Conservation (phyloP, 1,140 invertebrate genomes). For the Ceratoteleas bidentatus region DNA sequence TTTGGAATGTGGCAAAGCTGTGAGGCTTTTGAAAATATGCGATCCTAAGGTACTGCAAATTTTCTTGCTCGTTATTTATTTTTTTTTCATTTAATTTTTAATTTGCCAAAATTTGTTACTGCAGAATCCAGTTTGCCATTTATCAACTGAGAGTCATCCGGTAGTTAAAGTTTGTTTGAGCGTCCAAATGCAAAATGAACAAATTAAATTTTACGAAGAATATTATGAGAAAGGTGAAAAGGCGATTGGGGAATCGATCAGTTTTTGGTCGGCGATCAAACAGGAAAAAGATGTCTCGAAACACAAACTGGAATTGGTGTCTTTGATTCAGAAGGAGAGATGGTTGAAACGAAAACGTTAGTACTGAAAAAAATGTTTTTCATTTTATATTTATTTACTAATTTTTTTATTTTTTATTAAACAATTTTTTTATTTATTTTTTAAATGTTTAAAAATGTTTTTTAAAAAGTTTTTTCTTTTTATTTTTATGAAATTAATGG, state of each 20-base stretch:
- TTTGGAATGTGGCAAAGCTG: constrained; percentile 84
- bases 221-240: constrained; percentile 74
- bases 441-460: too few species aligned
- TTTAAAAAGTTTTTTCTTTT: too few species aligned
- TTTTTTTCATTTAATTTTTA: constrained; percentile 29
- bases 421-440: too few species aligned
- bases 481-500: too few species aligned
- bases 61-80: too few species aligned
- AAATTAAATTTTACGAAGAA: constrained; percentile 80
- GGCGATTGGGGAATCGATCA: constrained; percentile 69
- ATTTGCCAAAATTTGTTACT: constrained; percentile 22
- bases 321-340: constrained; percentile 71
- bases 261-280: constrained; percentile 72
- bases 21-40: constrained; percentile 83
- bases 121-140: constrained; percentile 82
- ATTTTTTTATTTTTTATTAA: too few species aligned
- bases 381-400: background rate
- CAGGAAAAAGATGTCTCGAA: constrained; percentile 70
- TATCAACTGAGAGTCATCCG: constrained; percentile 82
- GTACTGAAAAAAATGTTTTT: too few species aligned
- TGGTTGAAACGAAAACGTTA: constrained; percentile 68
- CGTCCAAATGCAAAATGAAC: constrained; percentile 81
- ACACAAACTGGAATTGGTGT: constrained; percentile 69
- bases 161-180: constrained; percentile 82
- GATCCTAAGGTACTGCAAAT: constrained; percentile 81